phyloP scores from a whole-genome alignment of 1,140 invertebrate genomes.

The Magallana angulata region DNA sequence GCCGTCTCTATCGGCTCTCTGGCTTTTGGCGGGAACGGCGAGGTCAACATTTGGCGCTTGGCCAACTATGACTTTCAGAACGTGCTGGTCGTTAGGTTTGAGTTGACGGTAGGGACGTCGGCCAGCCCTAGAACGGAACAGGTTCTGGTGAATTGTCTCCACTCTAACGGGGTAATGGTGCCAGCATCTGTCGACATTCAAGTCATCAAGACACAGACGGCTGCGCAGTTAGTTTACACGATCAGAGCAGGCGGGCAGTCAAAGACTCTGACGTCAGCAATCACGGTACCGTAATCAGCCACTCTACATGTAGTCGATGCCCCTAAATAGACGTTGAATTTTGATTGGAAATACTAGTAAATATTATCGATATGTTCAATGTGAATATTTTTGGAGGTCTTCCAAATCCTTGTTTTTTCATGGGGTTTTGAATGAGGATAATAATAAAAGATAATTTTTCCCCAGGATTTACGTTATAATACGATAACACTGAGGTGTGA shows the following conservation, averaged over 20 bases:
- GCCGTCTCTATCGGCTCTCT: not conserved
- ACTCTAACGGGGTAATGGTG: constrained; percentile 8
- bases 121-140: constrained; percentile 18
- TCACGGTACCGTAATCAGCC: not conserved
- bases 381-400: too few relatives aligned
- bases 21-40: constrained; percentile 26
- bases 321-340: too few relatives aligned
- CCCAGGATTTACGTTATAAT: too few relatives aligned
- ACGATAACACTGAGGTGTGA: too few relatives aligned
- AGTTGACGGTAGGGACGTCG: constrained; percentile 4
- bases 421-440: too few relatives aligned
- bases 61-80: constrained; percentile 24
- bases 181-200: constrained; percentile 15
- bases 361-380: too few relatives aligned
- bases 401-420: too few relatives aligned
- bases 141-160: constrained; percentile 17
- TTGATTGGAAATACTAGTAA: too few relatives aligned
- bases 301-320: too few relatives aligned
- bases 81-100: not conserved
- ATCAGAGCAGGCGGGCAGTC: not conserved
- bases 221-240: not conserved
- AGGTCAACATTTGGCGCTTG: constrained; percentile 31
- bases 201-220: not conserved
- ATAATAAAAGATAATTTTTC: too few relatives aligned
- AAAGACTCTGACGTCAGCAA: not conserved